phyloP scores from a whole-genome alignment of 2,888 invertebrate species.

The Brenthis hecate region DNA sequence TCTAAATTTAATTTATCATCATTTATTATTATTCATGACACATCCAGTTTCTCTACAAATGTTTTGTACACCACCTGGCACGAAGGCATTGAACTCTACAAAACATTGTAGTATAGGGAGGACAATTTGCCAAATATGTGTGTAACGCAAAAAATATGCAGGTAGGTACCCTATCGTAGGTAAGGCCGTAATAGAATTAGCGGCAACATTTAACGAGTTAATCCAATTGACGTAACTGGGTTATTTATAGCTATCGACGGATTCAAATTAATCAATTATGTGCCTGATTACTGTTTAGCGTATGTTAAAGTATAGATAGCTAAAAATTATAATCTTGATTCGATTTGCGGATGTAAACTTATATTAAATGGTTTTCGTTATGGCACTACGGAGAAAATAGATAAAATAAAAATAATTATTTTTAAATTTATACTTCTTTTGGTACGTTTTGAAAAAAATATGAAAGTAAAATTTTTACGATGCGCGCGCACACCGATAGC shows the following conservation, averaged over 20 bases:
- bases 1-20: too few species aligned
- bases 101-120: conserved; percentile 48
- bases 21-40: conserved; percentile 22
- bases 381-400: too few species aligned
- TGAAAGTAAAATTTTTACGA: too few species aligned
- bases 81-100: conserved; percentile 63
- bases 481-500: too few species aligned
- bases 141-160: conserved; percentile 20
- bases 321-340: too few species aligned
- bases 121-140: conserved; percentile 55
- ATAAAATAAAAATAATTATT: too few species aligned
- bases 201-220: conserved; percentile 26
- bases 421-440: too few species aligned
- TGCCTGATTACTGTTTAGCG: not conserved
- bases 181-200: conserved; percentile 35
- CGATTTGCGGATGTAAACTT: too few species aligned
- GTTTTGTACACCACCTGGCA: conserved; percentile 61
- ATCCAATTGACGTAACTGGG: conserved; percentile 34
- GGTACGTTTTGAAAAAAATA: too few species aligned
- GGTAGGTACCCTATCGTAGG: conserved; percentile 15
- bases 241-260: conserved; percentile 27
- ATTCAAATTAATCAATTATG: conserved; percentile 16
- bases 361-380: too few species aligned
- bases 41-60: conserved; percentile 51
- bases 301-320: not conserved